phyloP scores from a whole-genome alignment of 2,797 vertebrate species.

The Enteromius anoplus region DNA sequence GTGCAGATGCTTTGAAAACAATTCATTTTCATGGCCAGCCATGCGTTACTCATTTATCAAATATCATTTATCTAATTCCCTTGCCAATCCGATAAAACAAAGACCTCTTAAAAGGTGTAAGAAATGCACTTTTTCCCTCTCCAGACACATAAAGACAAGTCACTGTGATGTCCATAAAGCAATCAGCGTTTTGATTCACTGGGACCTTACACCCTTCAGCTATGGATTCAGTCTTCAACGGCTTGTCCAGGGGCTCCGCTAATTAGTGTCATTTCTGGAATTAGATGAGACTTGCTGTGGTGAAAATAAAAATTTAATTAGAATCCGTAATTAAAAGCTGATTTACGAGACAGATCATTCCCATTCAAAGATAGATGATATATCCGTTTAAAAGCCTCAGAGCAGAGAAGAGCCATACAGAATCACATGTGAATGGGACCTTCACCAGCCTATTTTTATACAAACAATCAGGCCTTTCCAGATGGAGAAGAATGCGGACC shows the following conservation, averaged over 20 bases:
- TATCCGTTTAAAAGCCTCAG: conserved; percentile 35
- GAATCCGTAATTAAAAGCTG: conserved; percentile 53
- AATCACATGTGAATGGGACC: neutral
- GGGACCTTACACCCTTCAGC: conserved; percentile 28
- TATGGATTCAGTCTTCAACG: conserved; percentile 25
- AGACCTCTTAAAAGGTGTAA: conserved; percentile 5
- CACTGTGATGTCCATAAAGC: neutral
- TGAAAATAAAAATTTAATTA: conserved; percentile 57
- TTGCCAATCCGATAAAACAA: neutral
- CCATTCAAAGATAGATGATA: conserved; percentile 50
- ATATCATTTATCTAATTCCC: conserved; percentile 5
- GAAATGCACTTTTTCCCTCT: neutral
- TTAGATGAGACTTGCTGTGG: conserved; percentile 53
- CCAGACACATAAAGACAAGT: conserved; percentile 7
- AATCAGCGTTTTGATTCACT: conserved; percentile 23
- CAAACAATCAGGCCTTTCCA: conserved; percentile 36
- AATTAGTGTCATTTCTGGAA: conserved; percentile 62
- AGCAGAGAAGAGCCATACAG: neutral
- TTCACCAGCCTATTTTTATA: conserved; percentile 26
- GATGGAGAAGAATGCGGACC: conserved; percentile 50
- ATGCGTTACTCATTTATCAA: conserved; percentile 4
- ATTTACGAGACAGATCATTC: conserved; percentile 53
- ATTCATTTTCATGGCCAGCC: conserved; percentile 4
- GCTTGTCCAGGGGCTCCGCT: conserved; percentile 42
- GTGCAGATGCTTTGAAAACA: conserved; percentile 27